Conservation (phyloP, 2,888 invertebrate genomes). For the Meteorus colon region DNA sequence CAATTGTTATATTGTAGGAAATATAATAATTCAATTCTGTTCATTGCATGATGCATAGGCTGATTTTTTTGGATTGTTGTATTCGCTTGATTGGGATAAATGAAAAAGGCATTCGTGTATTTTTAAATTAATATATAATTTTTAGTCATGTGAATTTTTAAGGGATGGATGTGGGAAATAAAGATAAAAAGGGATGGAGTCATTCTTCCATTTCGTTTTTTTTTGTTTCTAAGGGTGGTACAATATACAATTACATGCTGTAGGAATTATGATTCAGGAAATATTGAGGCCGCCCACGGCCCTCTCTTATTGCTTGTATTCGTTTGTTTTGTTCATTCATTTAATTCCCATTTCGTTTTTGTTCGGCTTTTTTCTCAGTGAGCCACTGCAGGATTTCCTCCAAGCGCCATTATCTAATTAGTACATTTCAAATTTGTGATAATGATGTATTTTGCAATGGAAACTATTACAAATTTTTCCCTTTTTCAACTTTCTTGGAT, state of each 20-base stretch:
- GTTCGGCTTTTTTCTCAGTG: slow-evolving; percentile 49
- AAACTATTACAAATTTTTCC: slow-evolving; percentile 17
- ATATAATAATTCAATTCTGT: background rate
- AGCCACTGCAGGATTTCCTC: slow-evolving; percentile 32
- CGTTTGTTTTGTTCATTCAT: slow-evolving; percentile 37
- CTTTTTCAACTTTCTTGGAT: slow-evolving; percentile 9
- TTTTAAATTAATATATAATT: slow-evolving; percentile 73
- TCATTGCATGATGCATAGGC: background rate
- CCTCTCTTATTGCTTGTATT: slow-evolving; percentile 54
- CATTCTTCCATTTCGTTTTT: slow-evolving; percentile 36
- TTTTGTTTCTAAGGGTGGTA: slow-evolving; percentile 55
- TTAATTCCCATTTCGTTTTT: slow-evolving; percentile 51
- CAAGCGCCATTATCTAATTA: slow-evolving; percentile 34
- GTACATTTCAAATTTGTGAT: slow-evolving; percentile 41
- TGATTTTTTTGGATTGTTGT: background rate
- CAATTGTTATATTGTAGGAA: background rate
- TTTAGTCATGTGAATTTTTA: slow-evolving; percentile 66
- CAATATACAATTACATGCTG: slow-evolving; percentile 72
- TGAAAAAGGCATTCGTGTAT: slow-evolving; percentile 55
- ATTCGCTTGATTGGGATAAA: slow-evolving; percentile 36
- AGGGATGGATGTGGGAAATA: slow-evolving; percentile 26
- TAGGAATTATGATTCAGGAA: slow-evolving; percentile 68
- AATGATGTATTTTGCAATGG: background rate
- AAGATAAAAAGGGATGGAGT: slow-evolving; percentile 32
- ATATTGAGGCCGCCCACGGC: slow-evolving; percentile 62